Base-by-base conservation (phyloP, 1,140 invertebrate genomes). In the Colletes latitarsis region DNA sequence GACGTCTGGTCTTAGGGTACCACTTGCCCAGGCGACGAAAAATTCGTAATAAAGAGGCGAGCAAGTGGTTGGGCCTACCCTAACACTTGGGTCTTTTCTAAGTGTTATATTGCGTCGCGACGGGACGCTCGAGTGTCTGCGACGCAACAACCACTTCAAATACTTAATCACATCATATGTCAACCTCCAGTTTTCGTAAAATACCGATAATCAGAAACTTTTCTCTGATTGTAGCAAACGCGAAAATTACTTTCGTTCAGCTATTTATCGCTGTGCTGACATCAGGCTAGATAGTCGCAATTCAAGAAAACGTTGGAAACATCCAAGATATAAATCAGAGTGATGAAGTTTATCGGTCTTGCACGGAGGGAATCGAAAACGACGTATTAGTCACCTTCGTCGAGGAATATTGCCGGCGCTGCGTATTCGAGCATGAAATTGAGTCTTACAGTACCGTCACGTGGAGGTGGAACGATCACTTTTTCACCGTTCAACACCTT, bases 371-470 rank as follows among this genome's bases (percentile, higher is more conserved):
- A 85, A 86, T 86, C 71, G 80, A 76, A 81, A 76, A 79, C 76
- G 84, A 82, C 74, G 76, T 72, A 86, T 86, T 86, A 86, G 63
- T 76, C 77, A 64, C 46, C 62, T 71, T 69, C 39, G 66, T 67
- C 49, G 30, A 41, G 66, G 71, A 85, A 86, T 86, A 86, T 86
- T 74, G 71, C 53, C 73, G 75, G 49, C 62, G 46, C 30, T 52
- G 71, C 39, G 70, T 82, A 86, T 82, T 85, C 84, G 57, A 80
- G 62, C 84, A 79, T 86, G 84, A 86, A 86, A 86, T 86, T 86
- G 84, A 86, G 84, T 86, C 83, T 82, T 86, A n/a, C n/a, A 68
- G 82, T 68, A 52, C 55, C 80, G 30, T 52, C 57, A 49, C 70
- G 63, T 41, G 17, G 75, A 41, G 52, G 55, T 52, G 67, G 21